Evolutionary conservation across 2,113 vertebrate species (phyloP), one percentile per base, ranked within the genome.

Genomic region (Strigops habroptila): DNA sequence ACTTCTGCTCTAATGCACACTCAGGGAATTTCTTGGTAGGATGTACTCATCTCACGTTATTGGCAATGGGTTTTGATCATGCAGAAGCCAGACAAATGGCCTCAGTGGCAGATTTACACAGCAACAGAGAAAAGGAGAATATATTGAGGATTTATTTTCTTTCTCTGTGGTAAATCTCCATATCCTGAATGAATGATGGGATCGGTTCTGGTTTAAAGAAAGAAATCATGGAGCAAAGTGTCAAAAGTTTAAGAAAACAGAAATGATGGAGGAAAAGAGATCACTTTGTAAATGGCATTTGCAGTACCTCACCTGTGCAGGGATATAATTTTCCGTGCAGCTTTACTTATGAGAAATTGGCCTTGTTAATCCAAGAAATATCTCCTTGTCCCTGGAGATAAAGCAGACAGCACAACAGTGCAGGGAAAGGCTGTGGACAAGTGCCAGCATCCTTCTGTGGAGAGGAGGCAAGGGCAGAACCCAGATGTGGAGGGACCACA

Each of bases 81-180:
- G 43, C 70, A 55, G 63, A 55, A 88, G 94, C 25, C 69, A 30
- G 82, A 55, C 2, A 44, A 82, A 90, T 2, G 37, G 82, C 71
- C 75, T 69, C 62, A 1, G 2, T 0, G 46, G 73, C 55, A 82
- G 78, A 86, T 89, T 55, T 14, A 76, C 1, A 0, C 1, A 4
- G 44, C 75, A 4, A 13, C 1, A 6, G 81, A 81, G 84, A 19
- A 41, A 59, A 83, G 59, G 51, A 31, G 90, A 43, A 53, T 14
- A 7, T 7, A 22, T 18, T 39, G 2, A 9, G 74, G 95, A 68
- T 87, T 91, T 85, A 43, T 90, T 87, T 53, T 41, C 87, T 46
- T n/a, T 63, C 64, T 43, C 65, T 18, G 91, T 6, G 0, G 46
- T 33, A 63, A 87, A 94, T 75, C 74, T 63, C 71, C 3, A 3